Percentiles rank a stretch among this genome's conserved stretches.
These are phyloP conservation scores for Mycteria americana DNA, from an alignment of 2,797 vertebrate species.

Conservation along the genomic window DNA sequence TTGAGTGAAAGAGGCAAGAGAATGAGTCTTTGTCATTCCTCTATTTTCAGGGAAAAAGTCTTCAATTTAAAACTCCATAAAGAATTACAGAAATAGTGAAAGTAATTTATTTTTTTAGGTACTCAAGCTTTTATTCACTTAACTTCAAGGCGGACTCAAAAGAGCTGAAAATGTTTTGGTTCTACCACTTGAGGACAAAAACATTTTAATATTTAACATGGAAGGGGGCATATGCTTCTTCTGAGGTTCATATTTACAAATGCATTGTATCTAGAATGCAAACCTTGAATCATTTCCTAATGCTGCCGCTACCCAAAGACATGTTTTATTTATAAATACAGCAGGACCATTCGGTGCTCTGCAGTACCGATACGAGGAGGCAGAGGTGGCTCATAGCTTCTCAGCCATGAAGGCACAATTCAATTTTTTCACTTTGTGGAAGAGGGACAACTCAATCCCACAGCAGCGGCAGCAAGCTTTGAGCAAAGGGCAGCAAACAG, in stretches of 20 bases:
- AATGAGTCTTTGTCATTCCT: conserved; percentile 53
- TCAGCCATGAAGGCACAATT: conserved; percentile 42
- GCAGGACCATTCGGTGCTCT: neutral
- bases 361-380: neutral
- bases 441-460: neutral
- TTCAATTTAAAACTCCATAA: conserved; percentile 49
- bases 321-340: conserved; percentile 42
- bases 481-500: neutral
- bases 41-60: conserved; percentile 22
- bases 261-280: neutral
- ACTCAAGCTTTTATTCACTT: neutral
- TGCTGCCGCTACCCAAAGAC: neutral
- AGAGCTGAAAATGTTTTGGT: neutral
- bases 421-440: neutral
- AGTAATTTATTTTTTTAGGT: conserved; percentile 52
- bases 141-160: neutral
- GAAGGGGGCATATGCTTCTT: neutral
- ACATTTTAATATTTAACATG: neutral
- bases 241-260: neutral
- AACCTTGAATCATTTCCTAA: neutral
- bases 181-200: neutral
- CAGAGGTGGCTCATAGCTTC: conserved; percentile 24
- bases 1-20: conserved; percentile 10
- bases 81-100: conserved; percentile 19
- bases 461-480: neutral